Conservation (phyloP, 2,888 invertebrate species). For the Limulus polyphemus region DNA sequence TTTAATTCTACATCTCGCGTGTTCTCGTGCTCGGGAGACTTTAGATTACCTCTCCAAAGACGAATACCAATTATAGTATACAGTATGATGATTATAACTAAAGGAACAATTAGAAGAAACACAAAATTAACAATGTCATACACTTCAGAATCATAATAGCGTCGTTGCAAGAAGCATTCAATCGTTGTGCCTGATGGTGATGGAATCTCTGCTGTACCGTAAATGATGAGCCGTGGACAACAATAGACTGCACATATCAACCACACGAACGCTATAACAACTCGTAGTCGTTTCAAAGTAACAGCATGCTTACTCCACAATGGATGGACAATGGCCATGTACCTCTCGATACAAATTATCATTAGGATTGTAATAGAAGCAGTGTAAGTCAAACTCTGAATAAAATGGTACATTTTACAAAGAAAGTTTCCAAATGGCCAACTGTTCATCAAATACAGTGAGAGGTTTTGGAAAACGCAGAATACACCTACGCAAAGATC, state of each 20-base stretch:
- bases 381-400: constrained; percentile 75
- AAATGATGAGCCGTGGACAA: constrained; percentile 69
- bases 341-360: constrained; percentile 72
- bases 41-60: constrained; percentile 50
- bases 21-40: too few species aligned
- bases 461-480: constrained; percentile 78
- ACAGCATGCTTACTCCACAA: constrained; percentile 9
- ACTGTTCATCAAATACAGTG: constrained; percentile 55
- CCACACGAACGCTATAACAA: constrained; percentile 53
- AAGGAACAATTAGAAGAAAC: constrained; percentile 65
- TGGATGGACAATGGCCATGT: constrained; percentile 53
- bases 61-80: constrained; percentile 73
- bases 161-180: constrained; percentile 54
- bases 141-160: constrained; percentile 59
- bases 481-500: constrained; percentile 86
- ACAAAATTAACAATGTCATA: constrained; percentile 70
- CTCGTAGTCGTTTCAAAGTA: neutral
- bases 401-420: constrained; percentile 83
- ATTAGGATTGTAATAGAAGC: constrained; percentile 80
- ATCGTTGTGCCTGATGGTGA: constrained; percentile 41
- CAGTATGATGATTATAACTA: constrained; percentile 59
- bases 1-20: too few species aligned
- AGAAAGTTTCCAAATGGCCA: constrained; percentile 72
- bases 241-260: constrained; percentile 67
- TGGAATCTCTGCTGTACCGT: constrained; percentile 41